Percentiles rank a stretch among this genome's conserved stretches.
phyloP scores from a whole-genome alignment of 2,797 vertebrate genomes.

The Poeciliopsis paucimaculata region DNA sequence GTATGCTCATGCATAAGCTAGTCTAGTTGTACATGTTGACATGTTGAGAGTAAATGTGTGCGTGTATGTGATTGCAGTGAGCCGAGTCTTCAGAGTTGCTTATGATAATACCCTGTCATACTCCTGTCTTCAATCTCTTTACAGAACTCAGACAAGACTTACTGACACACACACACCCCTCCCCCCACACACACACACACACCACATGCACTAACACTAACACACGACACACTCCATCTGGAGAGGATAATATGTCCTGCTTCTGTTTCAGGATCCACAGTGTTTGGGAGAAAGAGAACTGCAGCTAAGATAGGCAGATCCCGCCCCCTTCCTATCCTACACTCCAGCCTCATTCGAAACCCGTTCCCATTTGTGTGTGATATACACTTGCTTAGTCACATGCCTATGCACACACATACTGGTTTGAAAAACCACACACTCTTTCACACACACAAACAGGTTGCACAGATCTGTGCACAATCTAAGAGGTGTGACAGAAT shows the following conservation, averaged over 20 bases:
- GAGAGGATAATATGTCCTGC: constrained; percentile 42
- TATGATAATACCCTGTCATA: constrained; percentile 63
- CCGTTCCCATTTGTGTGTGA: constrained; percentile 55
- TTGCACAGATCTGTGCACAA: background rate
- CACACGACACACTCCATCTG: constrained; percentile 48
- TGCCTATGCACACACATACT: constrained; percentile 28
- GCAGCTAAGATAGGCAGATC: background rate
- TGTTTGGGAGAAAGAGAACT: constrained; percentile 6
- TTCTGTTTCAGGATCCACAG: constrained; percentile 21
- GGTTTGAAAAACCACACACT: background rate
- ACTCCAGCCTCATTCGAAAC: constrained; percentile 78
- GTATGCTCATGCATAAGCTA: constrained; percentile 40
- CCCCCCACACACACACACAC: background rate
- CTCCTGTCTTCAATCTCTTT: constrained; percentile 56
- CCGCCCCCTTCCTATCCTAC: constrained; percentile 59
- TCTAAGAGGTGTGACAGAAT: background rate
- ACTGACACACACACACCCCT: constrained; percentile 6
- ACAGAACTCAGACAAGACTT: constrained; percentile 52
- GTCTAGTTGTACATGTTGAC: constrained; percentile 30
- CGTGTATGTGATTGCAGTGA: constrained; percentile 37
- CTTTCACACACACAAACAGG: background rate
- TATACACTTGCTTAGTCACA: constrained; percentile 30
- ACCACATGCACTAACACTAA: background rate
- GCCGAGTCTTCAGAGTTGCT: constrained; percentile 60
- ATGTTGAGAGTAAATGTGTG: constrained; percentile 7